Conservation (phyloP, 2,888 invertebrate genomes). For the Brenthis hecate region DNA sequence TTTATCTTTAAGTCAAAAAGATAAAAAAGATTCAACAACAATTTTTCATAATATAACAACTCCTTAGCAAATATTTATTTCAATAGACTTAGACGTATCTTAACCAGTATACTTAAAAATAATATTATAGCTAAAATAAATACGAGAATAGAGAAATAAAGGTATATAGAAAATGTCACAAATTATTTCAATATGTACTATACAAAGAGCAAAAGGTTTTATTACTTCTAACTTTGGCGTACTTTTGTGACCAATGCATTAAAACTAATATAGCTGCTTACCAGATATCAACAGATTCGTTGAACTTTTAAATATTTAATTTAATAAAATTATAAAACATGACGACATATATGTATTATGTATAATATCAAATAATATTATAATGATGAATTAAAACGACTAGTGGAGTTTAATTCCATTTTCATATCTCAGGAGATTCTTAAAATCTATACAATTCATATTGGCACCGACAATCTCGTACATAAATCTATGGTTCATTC, state of each 20-base stretch:
- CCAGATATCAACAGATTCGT: conserved; percentile 8
- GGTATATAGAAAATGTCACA: conserved; percentile 19
- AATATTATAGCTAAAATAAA: conserved; percentile 35
- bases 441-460: conserved; percentile 48
- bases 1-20: conserved; percentile 35
- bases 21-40: conserved; percentile 31
- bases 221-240: conserved; percentile 66
- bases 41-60: conserved; percentile 13
- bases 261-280: conserved; percentile 26
- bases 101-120: conserved; percentile 15
- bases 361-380: conserved; percentile 8
- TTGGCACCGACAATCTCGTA: conserved; percentile 55
- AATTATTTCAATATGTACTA: conserved; percentile 17
- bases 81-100: conserved; percentile 7
- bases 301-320: conserved; percentile 14
- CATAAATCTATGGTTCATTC: conserved; percentile 28
- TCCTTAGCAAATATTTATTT: conserved; percentile 15
- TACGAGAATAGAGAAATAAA: conserved; percentile 31
- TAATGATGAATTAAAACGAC: conserved; percentile 43
- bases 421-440: conserved; percentile 62
- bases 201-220: conserved; percentile 18
- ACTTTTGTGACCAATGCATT: conserved; percentile 65
- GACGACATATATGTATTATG: conserved; percentile 16
- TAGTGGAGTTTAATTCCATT: conserved; percentile 60
- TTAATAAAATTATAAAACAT: conserved; percentile 18